Evolutionary conservation across 2,797 vertebrate genomes (phyloP), one percentile per base, ranked within the genome.

Genomic region (Pagetopsis macropterus): DNA sequence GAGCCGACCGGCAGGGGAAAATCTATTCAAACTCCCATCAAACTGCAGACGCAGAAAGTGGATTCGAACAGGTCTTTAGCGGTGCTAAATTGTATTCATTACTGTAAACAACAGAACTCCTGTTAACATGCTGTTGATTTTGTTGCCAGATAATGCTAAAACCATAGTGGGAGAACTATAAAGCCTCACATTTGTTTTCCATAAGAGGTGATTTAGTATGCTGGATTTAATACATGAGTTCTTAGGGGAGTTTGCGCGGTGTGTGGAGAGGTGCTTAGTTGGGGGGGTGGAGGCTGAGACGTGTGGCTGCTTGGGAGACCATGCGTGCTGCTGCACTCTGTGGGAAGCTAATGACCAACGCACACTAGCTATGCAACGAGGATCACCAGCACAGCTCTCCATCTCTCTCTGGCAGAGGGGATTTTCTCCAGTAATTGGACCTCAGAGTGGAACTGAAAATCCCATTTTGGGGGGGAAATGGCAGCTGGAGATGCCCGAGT

Each of bases 261-360:
- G 66, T 70, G 63, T 79, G 67, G 65, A 84, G 84, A 76, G 82
- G 73, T 62, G 74, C 52, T 80, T 61, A 75, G 71, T 57, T 75
- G 77, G 75, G 65, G 76, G 65, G 74, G 74, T 65, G 65, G 79
- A 81, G 76, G 78, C 76, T 84, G 76, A 65, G 75, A 65, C 56
- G 70, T 64, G 65, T 72, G 78, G 57, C 79, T 84, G 83, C 79
- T 86, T 80, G 81, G 75, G 81, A 91, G 85, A 81, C 74, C 84
- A 88, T 82, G 89, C 86, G 19, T 88, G 88, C 75, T 75, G 86
- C 76, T 82, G 87, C 79, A 84, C 87, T 84, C 86, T 72, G 87
- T 86, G 68, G 87, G 90, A 80, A 85, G 82, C 84, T 92, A 93
- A 92, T 91, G 89, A 88, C 88, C 77, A 49, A 73, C 65, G 82